Base-by-base conservation (phyloP, 2,888 invertebrate species). In the Ennomos erosarius region DNA sequence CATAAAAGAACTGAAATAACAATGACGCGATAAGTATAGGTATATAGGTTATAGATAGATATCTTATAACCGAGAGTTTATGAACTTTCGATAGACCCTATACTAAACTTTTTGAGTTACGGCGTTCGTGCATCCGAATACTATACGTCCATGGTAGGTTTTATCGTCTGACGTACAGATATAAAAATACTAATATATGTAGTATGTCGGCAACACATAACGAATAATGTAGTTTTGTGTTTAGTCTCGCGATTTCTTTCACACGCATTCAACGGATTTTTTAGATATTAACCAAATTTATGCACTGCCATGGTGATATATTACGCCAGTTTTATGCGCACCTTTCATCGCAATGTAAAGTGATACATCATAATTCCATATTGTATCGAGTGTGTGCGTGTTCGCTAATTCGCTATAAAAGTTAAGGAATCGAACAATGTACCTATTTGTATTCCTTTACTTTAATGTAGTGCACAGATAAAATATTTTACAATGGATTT, bases 161-260 rank as follows among this genome's bases (percentile, higher is more conserved):
- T 78, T 84, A 85, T 83, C 81, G 73, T 71, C 76, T 73, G 74
- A 76, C 81, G 84, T 87, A 77, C 82, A 84, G 74, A 71, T 79
- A 87, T 84, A 83, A 84, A 85, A 84, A 82, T 78, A 73, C 64
- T 71, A 78, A 81, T 73, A 73, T 53, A 53, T 57, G 56, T 53
- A 45, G 58, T 59, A 45, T 71, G 67, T 62, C 59, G 57, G 47
- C 63, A 55, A 64, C 64, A 65, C 68, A 68, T 69, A 60, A 59
- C 66, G 69, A 40, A 70, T 75, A 74, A 71, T 71, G 70, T 80
- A 71, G 70, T 62, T 69, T 75, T 75, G 67, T 62, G 77, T 69
- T 84, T 87, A 85, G 89, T 87, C 79, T 76, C 60, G 71, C 69
- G 75, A 76, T 78, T 81, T 74, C 87, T 77, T 82, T 82, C 76